Base-by-base conservation (phyloP, 2,797 vertebrate genomes). In the Acrossocheilus wenchowensis region DNA sequence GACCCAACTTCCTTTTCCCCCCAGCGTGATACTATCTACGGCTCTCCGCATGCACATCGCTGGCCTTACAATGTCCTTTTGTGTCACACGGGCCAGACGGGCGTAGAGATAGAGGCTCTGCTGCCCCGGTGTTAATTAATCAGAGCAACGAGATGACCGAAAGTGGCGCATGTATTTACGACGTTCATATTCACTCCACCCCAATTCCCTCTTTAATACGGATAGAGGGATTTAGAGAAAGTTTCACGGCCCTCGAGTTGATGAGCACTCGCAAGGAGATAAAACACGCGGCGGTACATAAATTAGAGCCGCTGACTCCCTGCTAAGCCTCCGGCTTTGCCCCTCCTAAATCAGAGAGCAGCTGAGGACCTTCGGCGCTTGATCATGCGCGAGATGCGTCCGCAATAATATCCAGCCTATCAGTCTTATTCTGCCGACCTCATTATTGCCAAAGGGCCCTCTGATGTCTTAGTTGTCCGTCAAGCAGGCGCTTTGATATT, bases 401-500 rank as follows among this genome's bases (percentile, higher is more conserved):
- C 23, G 54, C 78, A 64, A 75, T 90, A 74, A 90, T 89, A 88
- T 86, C 81, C 80, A 74, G 72, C 21, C 80, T 77, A 82, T 84
- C 77, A 54, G 75, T 83, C 60, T 78, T 50, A 69, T 66, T 30
- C 64, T 60, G 43, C 79, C 62, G 80, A 84, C 84, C 86, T 90
- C 87, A 90, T 91, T 90, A 89, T 86, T 80, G 71, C 80, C 73
- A 64, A 57, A 78, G 85, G 87, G 81, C 64, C 79, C 86, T 92
- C 80, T 82, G 48, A 79, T 84, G 80, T 83, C 86, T 80, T 15
- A 57, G 64, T 79, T 87, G 92, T 94, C 94, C 88, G 79, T 94
- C 94, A 94, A 43, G 87, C 75, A 78, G 86, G 12, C 0, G 87
- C 94, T 95, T 95, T 95, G 94, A 95, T 95, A 94, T 95, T 95